Percentiles rank a stretch among this genome's conserved stretches.
These are phyloP conservation scores for Channallabes apus DNA, from an alignment of 2,797 vertebrate genomes.

Conservation along the genomic window DNA sequence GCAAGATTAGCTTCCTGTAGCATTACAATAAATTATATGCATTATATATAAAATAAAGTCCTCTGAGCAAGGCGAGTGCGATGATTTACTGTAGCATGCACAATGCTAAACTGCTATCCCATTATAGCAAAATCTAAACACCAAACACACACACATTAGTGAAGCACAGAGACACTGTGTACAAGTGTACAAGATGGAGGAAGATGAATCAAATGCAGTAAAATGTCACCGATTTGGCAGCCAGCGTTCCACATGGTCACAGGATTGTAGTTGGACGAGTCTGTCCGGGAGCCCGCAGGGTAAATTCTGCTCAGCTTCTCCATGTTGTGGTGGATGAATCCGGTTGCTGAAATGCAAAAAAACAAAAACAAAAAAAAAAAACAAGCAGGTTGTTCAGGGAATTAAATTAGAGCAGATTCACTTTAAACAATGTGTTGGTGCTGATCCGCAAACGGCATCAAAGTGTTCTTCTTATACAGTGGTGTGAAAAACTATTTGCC, in stretches of 20 bases:
- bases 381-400: not conserved
- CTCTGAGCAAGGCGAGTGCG: no score
- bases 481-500: no score
- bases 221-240: slow-evolving; percentile 78
- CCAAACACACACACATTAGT: no score
- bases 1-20: no score
- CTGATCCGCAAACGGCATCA: not conserved
- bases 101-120: no score
- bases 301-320: slow-evolving; percentile 92
- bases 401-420: not conserved
- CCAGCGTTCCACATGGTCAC: slow-evolving; percentile 92
- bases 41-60: no score
- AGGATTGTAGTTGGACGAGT: slow-evolving; percentile 95
- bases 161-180: not conserved
- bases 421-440: no score
- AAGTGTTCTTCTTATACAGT: no score
- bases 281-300: slow-evolving; percentile 88
- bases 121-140: no score
- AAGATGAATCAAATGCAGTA: not conserved
- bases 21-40: no score
- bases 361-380: not conserved
- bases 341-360: slow-evolving; percentile 64
- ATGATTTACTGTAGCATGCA: not conserved
- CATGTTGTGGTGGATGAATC: slow-evolving; percentile 84
- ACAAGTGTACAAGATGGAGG: not conserved